These are phyloP conservation scores for Aricia agestis DNA, from an alignment of 1,140 invertebrate genomes.

Conservation along the genomic window DNA sequence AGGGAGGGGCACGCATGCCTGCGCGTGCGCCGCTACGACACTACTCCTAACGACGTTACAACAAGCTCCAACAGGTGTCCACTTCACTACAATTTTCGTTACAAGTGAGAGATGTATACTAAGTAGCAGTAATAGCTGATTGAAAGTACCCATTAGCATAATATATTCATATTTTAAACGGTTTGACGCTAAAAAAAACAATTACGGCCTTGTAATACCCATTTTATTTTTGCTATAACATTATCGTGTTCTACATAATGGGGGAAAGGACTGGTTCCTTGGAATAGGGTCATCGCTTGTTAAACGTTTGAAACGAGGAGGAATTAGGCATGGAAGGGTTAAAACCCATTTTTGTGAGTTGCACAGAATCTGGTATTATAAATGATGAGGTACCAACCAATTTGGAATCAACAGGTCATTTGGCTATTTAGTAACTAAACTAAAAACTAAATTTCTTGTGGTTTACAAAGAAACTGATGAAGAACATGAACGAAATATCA, in stretches of 20 bases:
- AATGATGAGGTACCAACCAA: not conserved
- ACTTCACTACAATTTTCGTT: slow-evolving; percentile 49
- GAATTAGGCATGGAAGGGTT: not conserved
- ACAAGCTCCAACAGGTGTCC: slow-evolving; percentile 61
- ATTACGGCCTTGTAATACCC: slow-evolving; percentile 7
- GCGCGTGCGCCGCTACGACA: slow-evolving; percentile 54
- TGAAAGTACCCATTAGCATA: slow-evolving; percentile 25
- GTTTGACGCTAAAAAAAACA: slow-evolving; percentile 11
- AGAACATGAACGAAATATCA: too few species aligned
- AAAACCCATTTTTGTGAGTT: not conserved
- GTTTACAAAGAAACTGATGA: too few species aligned
- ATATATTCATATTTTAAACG: slow-evolving; percentile 17
- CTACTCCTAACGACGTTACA: slow-evolving; percentile 48
- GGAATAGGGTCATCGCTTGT: not conserved
- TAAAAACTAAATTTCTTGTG: too few species aligned
- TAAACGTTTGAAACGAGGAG: not conserved
- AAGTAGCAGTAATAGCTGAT: slow-evolving; percentile 28
- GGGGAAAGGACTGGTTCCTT: not conserved
- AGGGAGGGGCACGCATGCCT: slow-evolving; percentile 44
- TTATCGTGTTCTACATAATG: not conserved
- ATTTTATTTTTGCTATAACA: slow-evolving; percentile 1
- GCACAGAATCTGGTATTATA: too few species aligned
- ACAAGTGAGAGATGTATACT: slow-evolving; percentile 43
- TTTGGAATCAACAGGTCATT: not conserved
- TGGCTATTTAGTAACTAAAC: too few species aligned